Conservation (phyloP, 2,113 vertebrate species). For the Epinephelus fuscoguttatus region DNA sequence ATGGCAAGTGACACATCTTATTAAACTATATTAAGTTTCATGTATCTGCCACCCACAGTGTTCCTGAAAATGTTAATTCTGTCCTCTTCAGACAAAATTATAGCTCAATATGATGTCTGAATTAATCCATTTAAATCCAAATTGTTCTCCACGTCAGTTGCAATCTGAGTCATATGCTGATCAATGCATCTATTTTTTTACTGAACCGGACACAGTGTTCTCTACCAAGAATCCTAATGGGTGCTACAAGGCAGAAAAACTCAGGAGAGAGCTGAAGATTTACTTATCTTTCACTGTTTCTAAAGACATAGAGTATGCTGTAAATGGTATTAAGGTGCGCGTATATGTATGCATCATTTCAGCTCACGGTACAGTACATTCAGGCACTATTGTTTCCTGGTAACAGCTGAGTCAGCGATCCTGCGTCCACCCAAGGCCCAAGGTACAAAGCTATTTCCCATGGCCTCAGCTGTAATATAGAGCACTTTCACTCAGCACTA, state of each 20-base stretch:
- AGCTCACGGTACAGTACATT: slow-evolving; percentile 26
- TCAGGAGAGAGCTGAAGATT: background rate
- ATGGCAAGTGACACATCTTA: background rate
- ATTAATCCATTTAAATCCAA: background rate
- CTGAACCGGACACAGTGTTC: background rate
- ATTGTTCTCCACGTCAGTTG: background rate
- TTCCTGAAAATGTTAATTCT: background rate
- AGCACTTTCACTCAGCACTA: slow-evolving; percentile 49
- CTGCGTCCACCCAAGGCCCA: slow-evolving; percentile 2
- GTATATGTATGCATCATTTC: slow-evolving; percentile 31
- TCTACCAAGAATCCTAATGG: background rate
- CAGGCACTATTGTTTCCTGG: slow-evolving; percentile 53
- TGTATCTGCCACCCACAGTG: background rate
- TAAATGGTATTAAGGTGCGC: background rate
- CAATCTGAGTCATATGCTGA: background rate
- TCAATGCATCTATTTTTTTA: background rate
- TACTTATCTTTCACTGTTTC: background rate
- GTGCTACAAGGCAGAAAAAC: background rate
- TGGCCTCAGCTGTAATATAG: slow-evolving; percentile 57
- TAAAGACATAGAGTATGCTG: background rate
- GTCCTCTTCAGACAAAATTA: background rate
- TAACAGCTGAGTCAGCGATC: slow-evolving; percentile 64
- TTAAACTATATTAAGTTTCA: background rate
- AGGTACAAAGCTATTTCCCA: slow-evolving; percentile 51
- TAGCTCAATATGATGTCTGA: background rate